A percentile compares a stretch with the other conserved stretches of the same genome.
These are phyloP conservation scores for Amblyornis subalaris DNA, from an alignment of 2,113 vertebrate genomes.

Conservation along the genomic window DNA sequence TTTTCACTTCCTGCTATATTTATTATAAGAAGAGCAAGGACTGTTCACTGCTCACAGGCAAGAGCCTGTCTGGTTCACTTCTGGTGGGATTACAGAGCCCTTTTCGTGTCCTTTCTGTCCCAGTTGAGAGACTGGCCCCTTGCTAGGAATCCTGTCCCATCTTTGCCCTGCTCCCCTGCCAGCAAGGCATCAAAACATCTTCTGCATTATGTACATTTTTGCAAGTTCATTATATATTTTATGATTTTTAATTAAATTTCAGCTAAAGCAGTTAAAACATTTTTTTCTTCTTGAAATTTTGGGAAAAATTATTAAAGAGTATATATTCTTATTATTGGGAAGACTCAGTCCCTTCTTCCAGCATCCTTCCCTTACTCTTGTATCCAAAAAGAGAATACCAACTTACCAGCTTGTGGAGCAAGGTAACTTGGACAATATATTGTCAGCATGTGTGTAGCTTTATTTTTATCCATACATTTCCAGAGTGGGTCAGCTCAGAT, in stretches of 20 bases:
- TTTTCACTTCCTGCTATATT: not conserved
- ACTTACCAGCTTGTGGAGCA: not conserved
- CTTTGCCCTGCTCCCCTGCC: not conserved
- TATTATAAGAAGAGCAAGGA: not conserved
- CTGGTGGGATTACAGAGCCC: not conserved
- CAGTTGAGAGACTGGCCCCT: not conserved
- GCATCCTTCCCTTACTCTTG: not conserved
- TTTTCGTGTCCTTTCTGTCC: not conserved
- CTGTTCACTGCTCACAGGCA: too few species aligned
- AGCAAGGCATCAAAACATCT: not conserved
- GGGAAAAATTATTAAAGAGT: not conserved
- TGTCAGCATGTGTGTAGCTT: not conserved
- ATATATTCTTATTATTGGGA: not conserved
- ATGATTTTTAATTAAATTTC: not conserved
- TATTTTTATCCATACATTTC: not conserved
- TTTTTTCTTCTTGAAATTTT: not conserved
- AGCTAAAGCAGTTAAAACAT: not conserved
- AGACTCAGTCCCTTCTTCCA: not conserved
- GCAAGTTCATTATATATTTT: not conserved
- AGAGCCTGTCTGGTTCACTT: not conserved
- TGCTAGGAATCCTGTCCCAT: not conserved
- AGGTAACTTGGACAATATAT: not conserved
- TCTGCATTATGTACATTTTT: not conserved
- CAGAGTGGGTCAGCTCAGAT: not conserved
- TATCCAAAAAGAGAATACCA: not conserved